A percentile compares a stretch with the other conserved stretches of the same genome.
These are phyloP conservation scores for Procambarus clarkii DNA, from an alignment of 1,140 invertebrate genomes.

Conservation along the genomic window DNA sequence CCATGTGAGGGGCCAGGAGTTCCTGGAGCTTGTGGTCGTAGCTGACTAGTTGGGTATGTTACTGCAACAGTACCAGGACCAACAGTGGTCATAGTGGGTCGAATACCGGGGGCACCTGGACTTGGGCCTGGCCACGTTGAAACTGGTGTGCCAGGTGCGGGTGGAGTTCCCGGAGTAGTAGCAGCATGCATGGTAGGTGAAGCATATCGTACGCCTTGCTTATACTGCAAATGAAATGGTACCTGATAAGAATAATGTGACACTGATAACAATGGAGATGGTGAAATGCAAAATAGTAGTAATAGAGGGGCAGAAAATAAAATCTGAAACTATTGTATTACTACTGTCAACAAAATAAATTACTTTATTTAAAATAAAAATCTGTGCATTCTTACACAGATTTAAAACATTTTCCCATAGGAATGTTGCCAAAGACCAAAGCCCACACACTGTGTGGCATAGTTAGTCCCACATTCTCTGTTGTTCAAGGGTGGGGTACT, in stretches of 20 bases:
- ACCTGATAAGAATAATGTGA: not conserved
- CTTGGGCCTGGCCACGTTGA: slow-evolving; percentile 40
- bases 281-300: too few relatives aligned
- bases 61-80: slow-evolving; percentile 46
- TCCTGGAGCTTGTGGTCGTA: slow-evolving; percentile 43
- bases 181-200: slow-evolving; percentile 4
- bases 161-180: slow-evolving; percentile 22
- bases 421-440: too few relatives aligned
- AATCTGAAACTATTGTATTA: too few relatives aligned
- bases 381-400: too few relatives aligned
- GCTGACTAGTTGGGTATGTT: slow-evolving; percentile 48
- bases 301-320: too few relatives aligned
- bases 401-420: too few relatives aligned
- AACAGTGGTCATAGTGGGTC: slow-evolving; percentile 39
- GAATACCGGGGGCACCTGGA: slow-evolving; percentile 16
- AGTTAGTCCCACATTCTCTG: too few relatives aligned
- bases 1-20: slow-evolving; percentile 8
- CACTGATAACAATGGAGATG: too few relatives aligned
- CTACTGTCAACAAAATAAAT: too few relatives aligned
- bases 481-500: too few relatives aligned
- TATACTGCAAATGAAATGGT: slow-evolving; percentile 46
- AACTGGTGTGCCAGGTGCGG: slow-evolving; percentile 31
- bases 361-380: too few relatives aligned
- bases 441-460: too few relatives aligned
- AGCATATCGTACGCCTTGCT: slow-evolving; percentile 43